phyloP scores from a whole-genome alignment of 2,797 vertebrate genomes.

The Chelon labrosus region DNA sequence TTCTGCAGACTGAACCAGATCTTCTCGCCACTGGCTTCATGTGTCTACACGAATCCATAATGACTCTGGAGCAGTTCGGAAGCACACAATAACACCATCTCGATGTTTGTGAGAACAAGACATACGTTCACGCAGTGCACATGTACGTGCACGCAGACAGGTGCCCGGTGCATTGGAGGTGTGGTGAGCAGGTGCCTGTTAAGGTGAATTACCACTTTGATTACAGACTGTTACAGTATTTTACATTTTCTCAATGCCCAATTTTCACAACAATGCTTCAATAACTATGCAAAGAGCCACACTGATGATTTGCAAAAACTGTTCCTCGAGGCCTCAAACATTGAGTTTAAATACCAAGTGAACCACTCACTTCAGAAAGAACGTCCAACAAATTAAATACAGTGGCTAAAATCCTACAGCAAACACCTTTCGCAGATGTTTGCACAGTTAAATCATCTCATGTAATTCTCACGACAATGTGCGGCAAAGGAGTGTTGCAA shows the following conservation, averaged over 20 bases:
- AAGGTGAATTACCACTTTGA: slow-evolving; percentile 69
- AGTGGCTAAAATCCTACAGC: slow-evolving; percentile 10
- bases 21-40: slow-evolving; percentile 64
- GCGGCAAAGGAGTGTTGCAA: slow-evolving; percentile 8
- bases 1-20: slow-evolving; percentile 70
- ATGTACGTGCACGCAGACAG: slow-evolving; percentile 10
- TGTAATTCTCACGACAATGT: slow-evolving; percentile 3
- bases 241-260: slow-evolving; percentile 46
- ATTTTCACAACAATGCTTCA: slow-evolving; percentile 39
- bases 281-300: slow-evolving; percentile 41
- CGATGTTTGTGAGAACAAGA: slow-evolving; percentile 36
- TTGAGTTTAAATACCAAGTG: slow-evolving; percentile 42
- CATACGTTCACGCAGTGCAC: slow-evolving; percentile 11
- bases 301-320: slow-evolving; percentile 61
- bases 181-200: slow-evolving; percentile 57
- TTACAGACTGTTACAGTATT: slow-evolving; percentile 44
- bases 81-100: slow-evolving; percentile 58
- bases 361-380: slow-evolving; percentile 38
- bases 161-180: slow-evolving; percentile 21
- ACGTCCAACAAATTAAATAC: slow-evolving; percentile 35
- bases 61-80: slow-evolving; percentile 71
- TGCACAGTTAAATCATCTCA: slow-evolving; percentile 24
- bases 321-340: slow-evolving; percentile 45
- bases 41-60: slow-evolving; percentile 73
- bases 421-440: slow-evolving; percentile 34